phyloP scores from a whole-genome alignment of 2,888 invertebrate species.

The Nebria brevicollis region DNA sequence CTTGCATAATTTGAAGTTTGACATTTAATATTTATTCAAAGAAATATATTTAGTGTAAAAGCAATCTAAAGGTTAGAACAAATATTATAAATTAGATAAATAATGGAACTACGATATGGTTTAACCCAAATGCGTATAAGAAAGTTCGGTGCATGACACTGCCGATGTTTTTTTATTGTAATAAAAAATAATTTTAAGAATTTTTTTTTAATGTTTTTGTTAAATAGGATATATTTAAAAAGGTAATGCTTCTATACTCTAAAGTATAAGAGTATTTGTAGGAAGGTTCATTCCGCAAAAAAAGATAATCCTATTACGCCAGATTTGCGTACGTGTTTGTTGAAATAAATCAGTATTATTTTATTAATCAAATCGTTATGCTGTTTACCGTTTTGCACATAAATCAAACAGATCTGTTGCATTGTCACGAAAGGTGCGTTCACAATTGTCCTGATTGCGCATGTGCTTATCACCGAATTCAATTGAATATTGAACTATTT shows the following conservation, averaged over 20 bases:
- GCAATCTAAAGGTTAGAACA: too few relatives aligned
- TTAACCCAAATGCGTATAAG: too few relatives aligned
- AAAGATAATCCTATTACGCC: constrained; percentile 42
- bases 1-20: too few relatives aligned
- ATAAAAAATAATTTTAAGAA: too few relatives aligned
- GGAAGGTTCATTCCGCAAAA: constrained; percentile 30
- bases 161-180: too few relatives aligned
- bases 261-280: neutral
- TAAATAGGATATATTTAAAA: too few relatives aligned
- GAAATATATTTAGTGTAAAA: too few relatives aligned
- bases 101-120: too few relatives aligned
- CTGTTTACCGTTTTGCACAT: constrained; percentile 35
- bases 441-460: neutral
- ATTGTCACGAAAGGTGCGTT: constrained; percentile 23
- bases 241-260: neutral
- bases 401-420: constrained; percentile 23
- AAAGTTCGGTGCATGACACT: too few relatives aligned
- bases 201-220: too few relatives aligned
- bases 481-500: neutral
- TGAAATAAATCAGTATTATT: constrained; percentile 45
- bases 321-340: constrained; percentile 44
- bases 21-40: too few relatives aligned
- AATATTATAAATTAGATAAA: too few relatives aligned
- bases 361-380: constrained; percentile 42
- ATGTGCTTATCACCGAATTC: neutral